These are phyloP conservation scores for Helicoverpa zea DNA, from an alignment of 1,140 invertebrate species.

Conservation along the genomic window DNA sequence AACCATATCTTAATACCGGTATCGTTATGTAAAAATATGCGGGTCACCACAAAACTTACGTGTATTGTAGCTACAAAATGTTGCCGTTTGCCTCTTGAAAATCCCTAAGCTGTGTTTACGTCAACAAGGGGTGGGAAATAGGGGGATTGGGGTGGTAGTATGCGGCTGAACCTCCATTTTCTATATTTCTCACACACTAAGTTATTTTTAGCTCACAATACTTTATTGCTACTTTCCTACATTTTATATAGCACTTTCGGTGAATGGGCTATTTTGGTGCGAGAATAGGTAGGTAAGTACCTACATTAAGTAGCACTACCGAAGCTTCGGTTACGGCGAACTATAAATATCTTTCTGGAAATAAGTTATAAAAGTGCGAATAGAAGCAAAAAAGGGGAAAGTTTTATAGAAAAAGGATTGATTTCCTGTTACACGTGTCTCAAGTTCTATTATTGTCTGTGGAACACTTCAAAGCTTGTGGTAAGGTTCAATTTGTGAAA, in stretches of 20 bases:
- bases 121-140: background rate
- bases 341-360: background rate
- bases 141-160: background rate
- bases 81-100: slow-evolving; percentile 14
- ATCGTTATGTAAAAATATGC: background rate
- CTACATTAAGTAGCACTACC: background rate
- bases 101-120: slow-evolving; percentile 18
- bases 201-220: slow-evolving; percentile 33
- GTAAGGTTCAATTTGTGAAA: background rate
- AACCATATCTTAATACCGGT: background rate
- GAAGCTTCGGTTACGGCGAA: background rate
- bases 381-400: background rate
- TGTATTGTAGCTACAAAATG: background rate
- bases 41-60: background rate
- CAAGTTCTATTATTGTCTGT: background rate
- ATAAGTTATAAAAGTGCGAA: background rate
- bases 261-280: slow-evolving; percentile 13
- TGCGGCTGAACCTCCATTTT: background rate
- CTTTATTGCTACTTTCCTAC: background rate
- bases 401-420: slow-evolving; percentile 9
- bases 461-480: slow-evolving; percentile 5
- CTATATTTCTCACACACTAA: slow-evolving; percentile 25
- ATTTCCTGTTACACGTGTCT: slow-evolving; percentile 15
- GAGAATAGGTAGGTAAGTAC: background rate
- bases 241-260: background rate